A percentile compares a stretch with the other conserved stretches of the same genome.
Evolutionary conservation across 2,797 vertebrate genomes (phyloP).

Genomic region (Labeo calbasu): DNA sequence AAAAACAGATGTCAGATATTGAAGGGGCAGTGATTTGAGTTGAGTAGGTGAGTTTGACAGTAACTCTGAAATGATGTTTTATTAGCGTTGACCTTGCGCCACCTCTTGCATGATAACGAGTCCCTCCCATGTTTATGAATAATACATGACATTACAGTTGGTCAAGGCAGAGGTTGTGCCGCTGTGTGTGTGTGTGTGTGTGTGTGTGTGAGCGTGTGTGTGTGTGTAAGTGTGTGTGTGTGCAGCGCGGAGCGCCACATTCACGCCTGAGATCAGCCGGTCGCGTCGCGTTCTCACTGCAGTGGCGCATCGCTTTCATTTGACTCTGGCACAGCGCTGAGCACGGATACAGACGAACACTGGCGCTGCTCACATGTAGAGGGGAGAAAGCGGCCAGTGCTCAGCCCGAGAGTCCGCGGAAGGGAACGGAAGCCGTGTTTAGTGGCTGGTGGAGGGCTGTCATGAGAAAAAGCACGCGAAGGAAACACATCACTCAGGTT

Average conservation of each 20-base stretch:
- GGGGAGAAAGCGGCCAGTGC: background rate
- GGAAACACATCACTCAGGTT: background rate
- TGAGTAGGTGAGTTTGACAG: background rate
- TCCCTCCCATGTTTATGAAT: conserved; percentile 74
- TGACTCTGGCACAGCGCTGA: background rate
- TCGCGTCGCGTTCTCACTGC: background rate
- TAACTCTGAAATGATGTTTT: conserved; percentile 60
- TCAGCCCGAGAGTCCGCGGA: background rate
- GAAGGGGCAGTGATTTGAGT: background rate
- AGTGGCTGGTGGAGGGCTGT: background rate
- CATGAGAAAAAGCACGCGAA: conserved; percentile 30
- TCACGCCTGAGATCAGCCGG: background rate
- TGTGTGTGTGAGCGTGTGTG: too few species aligned
- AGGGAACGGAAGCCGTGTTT: background rate
- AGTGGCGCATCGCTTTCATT: background rate
- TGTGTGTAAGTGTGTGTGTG: too few species aligned
- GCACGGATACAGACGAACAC: background rate
- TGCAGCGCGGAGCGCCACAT: background rate
- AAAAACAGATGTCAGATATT: background rate
- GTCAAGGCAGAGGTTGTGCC: conserved; percentile 51
- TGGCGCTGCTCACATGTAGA: background rate
- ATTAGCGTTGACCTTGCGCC: conserved; percentile 72
- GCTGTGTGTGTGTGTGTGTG: background rate
- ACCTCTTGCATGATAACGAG: conserved; percentile 73
- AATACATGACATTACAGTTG: conserved; percentile 65